Evolutionary conservation across 2,113 vertebrate genomes (phyloP).

Genomic region (Erythrocercus mccallii): DNA sequence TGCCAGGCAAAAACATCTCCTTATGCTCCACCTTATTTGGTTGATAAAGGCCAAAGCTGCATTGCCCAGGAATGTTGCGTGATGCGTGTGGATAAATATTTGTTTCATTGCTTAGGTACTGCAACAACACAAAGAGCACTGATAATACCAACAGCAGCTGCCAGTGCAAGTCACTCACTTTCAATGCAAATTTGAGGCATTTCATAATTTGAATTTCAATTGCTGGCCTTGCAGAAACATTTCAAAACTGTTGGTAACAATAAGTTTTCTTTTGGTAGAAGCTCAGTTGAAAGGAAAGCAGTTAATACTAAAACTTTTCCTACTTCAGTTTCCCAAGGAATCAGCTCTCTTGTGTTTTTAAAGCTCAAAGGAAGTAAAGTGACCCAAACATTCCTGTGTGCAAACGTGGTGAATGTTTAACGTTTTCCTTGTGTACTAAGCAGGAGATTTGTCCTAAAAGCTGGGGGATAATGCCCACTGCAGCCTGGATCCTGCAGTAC

Average conservation of each 20-base stretch:
- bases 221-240: neutral
- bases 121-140: neutral
- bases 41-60: slow-evolving; percentile 3
- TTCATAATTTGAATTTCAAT: neutral
- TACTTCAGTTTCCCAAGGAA: neutral
- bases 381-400: neutral
- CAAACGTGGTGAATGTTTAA: neutral
- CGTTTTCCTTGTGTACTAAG: neutral
- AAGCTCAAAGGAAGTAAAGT: neutral
- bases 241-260: neutral
- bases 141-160: neutral
- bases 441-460: neutral
- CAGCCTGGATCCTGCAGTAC: neutral
- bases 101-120: slow-evolving; percentile 56
- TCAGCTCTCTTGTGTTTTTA: neutral
- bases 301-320: neutral
- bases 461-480: rapidly evolving
- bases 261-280: neutral
- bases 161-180: neutral
- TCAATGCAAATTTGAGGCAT: neutral
- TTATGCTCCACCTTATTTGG: slow-evolving; percentile 15
- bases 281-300: neutral
- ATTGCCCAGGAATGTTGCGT: neutral
- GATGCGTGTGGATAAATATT: slow-evolving; percentile 37
- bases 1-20: slow-evolving; percentile 10